Evolutionary conservation across 1,140 invertebrate genomes (phyloP).

Genomic region (Drosophila sp.): DNA sequence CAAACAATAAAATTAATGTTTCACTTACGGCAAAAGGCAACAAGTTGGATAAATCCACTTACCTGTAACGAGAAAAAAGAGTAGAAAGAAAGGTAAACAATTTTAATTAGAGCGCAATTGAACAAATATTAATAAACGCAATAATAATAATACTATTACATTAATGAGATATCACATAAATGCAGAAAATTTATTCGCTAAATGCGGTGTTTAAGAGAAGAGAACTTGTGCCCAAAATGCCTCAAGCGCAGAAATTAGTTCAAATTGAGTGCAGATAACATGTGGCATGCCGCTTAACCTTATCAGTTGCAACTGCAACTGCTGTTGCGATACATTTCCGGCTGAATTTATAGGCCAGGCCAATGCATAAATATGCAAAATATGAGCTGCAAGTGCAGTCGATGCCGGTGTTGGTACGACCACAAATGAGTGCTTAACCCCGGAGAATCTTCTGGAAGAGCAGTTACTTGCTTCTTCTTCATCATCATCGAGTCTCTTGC

Average conservation of each 20-base stretch:
- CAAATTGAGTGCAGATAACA: slow-evolving; percentile 44
- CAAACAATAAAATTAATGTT: slow-evolving; percentile 37
- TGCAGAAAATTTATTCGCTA: neutral
- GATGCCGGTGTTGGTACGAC: neutral
- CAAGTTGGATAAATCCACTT: slow-evolving; percentile 41
- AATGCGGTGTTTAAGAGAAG: neutral
- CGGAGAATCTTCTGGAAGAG: neutral
- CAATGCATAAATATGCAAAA: slow-evolving; percentile 50
- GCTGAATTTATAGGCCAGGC: slow-evolving; percentile 40
- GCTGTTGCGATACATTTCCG: slow-evolving; percentile 36
- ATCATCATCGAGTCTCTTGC: neutral
- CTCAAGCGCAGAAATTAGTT: slow-evolving; percentile 17
- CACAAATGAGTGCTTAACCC: slow-evolving; percentile 1
- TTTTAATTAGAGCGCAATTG: slow-evolving; percentile 27
- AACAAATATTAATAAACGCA: slow-evolving; percentile 3
- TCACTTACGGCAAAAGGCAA: slow-evolving; percentile 38
- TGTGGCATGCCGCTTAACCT: slow-evolving; percentile 43
- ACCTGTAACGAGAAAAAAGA: slow-evolving; percentile 50
- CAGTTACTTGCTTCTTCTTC: neutral
- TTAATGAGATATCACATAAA: neutral
- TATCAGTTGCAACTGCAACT: slow-evolving; percentile 32
- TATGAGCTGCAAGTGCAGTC: slow-evolving; percentile 25
- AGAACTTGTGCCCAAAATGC: slow-evolving; percentile 16
- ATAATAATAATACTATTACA: neutral
- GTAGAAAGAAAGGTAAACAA: slow-evolving; percentile 10